Conservation (phyloP, 1,140 invertebrate species). For the Heterodera schachtii region DNA sequence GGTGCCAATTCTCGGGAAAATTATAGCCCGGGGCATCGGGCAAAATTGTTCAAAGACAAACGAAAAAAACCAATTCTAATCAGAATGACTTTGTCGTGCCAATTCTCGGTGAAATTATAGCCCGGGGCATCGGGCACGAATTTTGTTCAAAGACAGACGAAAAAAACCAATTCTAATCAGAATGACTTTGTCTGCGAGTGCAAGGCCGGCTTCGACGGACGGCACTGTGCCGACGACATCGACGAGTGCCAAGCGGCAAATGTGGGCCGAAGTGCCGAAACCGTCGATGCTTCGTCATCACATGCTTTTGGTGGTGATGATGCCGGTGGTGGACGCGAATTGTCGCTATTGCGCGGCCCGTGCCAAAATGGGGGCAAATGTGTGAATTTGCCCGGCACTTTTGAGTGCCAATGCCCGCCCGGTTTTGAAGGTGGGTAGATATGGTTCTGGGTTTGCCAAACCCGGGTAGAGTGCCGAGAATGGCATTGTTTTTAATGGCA, state of each 20-base stretch:
- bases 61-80: background rate
- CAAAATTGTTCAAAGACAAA: no score
- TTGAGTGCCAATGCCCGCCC: conserved; percentile 22
- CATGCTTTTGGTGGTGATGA: no score
- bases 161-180: background rate
- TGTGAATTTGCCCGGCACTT: conserved; percentile 15
- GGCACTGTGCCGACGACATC: conserved; percentile 25
- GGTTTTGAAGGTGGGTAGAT: conserved; percentile 6
- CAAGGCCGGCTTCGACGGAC: conserved; percentile 6
- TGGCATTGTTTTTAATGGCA: no score
- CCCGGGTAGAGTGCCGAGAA: no score
- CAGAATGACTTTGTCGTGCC: conserved; percentile 24
- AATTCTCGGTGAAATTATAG: no score
- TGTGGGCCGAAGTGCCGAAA: background rate
- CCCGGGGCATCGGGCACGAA: no score
- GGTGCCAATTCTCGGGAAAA: no score
- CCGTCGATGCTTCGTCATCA: background rate
- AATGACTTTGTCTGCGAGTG: conserved; percentile 33
- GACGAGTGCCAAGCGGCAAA: conserved; percentile 21
- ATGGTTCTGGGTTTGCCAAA: background rate
- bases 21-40: no score
- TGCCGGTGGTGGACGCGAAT: background rate
- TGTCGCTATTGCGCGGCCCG: background rate
- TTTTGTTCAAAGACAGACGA: background rate
- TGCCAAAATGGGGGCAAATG: conserved; percentile 32